A percentile compares a stretch with the other conserved stretches of the same genome.
These are phyloP conservation scores for Champsocephalus gunnari DNA, from an alignment of 2,797 vertebrate species.

Conservation along the genomic window DNA sequence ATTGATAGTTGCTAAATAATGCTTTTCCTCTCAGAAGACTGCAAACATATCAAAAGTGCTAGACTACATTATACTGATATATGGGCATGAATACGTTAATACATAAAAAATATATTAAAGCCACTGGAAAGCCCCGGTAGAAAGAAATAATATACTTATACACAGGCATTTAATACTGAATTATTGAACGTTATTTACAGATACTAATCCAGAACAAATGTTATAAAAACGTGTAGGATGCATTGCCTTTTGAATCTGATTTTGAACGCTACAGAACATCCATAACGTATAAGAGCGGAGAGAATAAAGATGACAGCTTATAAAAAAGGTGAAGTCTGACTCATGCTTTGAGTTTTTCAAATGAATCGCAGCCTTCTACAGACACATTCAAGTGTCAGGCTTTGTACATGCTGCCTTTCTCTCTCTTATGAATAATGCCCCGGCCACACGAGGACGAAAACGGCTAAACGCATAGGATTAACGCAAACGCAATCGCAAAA, in stretches of 20 bases:
- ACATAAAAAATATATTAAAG: background rate
- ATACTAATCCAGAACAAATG: too few species aligned
- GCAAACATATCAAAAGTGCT: background rate
- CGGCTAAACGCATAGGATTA: too few species aligned
- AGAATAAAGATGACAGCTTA: conserved; percentile 16
- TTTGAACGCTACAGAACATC: background rate
- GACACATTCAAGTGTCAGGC: conserved; percentile 3
- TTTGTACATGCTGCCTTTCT: conserved; percentile 5
- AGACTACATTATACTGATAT: background rate
- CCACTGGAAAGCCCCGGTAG: too few species aligned
- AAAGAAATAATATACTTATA: too few species aligned
- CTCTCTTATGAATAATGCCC: conserved; percentile 5
- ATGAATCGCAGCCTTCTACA: conserved; percentile 14
- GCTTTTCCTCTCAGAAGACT: background rate
- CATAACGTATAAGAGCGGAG: background rate
- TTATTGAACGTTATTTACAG: background rate
- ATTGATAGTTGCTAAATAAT: conserved; percentile 5
- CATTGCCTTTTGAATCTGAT: background rate
- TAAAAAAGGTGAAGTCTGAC: conserved; percentile 21
- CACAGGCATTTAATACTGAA: background rate
- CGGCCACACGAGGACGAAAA: too few species aligned
- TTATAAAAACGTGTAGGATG: background rate
- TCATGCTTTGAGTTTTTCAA: conserved; percentile 24
- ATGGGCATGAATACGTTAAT: background rate
- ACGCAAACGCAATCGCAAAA: too few species aligned